Evolutionary conservation across 2,113 vertebrate genomes (phyloP).

Genomic region (Tragulus kanchil): DNA sequence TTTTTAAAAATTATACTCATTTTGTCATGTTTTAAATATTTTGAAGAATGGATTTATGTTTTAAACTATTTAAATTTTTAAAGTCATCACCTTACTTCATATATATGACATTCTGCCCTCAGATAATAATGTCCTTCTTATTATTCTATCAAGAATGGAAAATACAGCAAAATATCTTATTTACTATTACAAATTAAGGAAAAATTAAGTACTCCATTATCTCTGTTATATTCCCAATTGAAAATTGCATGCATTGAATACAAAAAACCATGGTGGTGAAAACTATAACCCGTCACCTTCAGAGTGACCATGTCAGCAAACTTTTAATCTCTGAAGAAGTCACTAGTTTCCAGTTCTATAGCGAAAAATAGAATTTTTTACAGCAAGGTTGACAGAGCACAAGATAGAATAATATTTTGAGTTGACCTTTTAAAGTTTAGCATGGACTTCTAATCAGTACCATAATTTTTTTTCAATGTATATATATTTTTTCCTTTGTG

Average conservation of each 20-base stretch:
- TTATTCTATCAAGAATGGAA: background rate
- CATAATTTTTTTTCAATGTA: conserved; percentile 64
- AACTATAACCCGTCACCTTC: background rate
- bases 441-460: conserved; percentile 36
- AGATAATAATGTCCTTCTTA: background rate
- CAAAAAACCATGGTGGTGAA: background rate
- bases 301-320: background rate
- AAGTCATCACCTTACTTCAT: background rate
- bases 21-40: background rate
- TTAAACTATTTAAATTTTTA: background rate
- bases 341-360: background rate
- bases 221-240: background rate
- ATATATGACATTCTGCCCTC: background rate
- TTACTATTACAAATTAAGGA: background rate
- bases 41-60: background rate
- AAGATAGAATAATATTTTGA: conserved; percentile 63
- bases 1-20: background rate
- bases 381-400: background rate
- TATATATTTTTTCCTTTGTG: conserved; percentile 65
- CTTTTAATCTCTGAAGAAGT: background rate
- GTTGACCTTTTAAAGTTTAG: conserved; percentile 70
- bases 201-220: background rate
- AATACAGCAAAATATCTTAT: background rate
- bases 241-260: background rate
- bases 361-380: background rate